A percentile compares a stretch with the other conserved stretches of the same genome.
Conservation (phyloP, 2,797 vertebrate genomes). For the Echeneis naucrates region DNA sequence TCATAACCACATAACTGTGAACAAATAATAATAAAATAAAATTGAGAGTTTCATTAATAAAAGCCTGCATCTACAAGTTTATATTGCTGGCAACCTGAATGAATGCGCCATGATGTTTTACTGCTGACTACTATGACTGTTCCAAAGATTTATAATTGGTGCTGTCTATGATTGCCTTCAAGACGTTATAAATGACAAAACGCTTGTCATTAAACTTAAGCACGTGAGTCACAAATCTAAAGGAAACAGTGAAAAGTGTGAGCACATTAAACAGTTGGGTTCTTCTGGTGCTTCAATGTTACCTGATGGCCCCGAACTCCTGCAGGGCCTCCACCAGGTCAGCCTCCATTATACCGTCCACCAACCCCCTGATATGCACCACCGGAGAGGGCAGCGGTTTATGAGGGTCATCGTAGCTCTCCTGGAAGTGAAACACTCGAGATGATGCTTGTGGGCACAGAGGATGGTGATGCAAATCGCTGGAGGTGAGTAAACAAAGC, state of each 20-base stretch:
- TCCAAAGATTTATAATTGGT: neutral
- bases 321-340: constrained; percentile 95
- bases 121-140: neutral
- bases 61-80: neutral
- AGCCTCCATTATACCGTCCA: constrained; percentile 93
- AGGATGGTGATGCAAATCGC: neutral
- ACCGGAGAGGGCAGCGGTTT: constrained; percentile 95
- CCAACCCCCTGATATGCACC: constrained; percentile 94
- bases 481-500: neutral
- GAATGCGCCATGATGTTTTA: neutral
- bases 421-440: constrained; percentile 73
- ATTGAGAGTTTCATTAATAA: neutral
- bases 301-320: constrained; percentile 97
- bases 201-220: neutral
- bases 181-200: neutral
- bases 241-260: too few species aligned
- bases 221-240: neutral
- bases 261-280: neutral
- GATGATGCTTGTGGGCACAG: neutral
- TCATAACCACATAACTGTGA: constrained; percentile 94
- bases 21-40: too few species aligned
- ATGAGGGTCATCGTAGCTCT: constrained; percentile 94
- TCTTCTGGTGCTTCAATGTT: constrained; percentile 12
- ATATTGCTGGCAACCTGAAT: neutral
- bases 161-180: neutral